Base-by-base conservation (phyloP, 1,140 invertebrate species). In the Hesperophylax magnus region DNA sequence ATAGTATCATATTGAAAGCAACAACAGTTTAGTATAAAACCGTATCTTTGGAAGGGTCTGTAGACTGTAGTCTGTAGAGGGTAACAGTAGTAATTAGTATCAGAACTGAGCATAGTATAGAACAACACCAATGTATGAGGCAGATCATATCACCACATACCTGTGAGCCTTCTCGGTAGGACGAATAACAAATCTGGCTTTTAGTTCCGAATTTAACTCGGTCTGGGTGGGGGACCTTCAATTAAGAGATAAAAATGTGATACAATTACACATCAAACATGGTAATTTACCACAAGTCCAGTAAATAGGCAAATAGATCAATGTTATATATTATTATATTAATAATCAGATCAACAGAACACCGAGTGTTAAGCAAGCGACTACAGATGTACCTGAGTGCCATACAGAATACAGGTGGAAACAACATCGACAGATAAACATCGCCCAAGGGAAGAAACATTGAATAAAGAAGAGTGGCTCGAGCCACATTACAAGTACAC, bases 191-290 rank as follows among this genome's bases (percentile, higher is more conserved):
- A 85, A 90, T 89, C 88, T 89, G 89, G 82, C 80, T 81, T 84
- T 81, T 84, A 77, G 76, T 84, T 86, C 89, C 88, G 86, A 89
- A 90, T 89, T 90, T 90, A 90, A 90, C 87, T 88, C 89, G 88
- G 89, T 90, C 89, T 86, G 89, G 89, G 86, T 90, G 89, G 86
- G 88, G 88, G 85, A 90, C 89, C 89, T 90, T 90, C 87, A 90
- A 90, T 89, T 88, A 88, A 90, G 86, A 90, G 87, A 90, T 86
- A 89, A 86, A 88, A 86, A 88, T 84, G 86, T 84, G 86, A 71
- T 81, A 71, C 81, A 77, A 81, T 83, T 80, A 83, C 81, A 82
- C 71, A 82, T 72, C 27, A 82, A 39, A 27, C 34, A 61, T 77
- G 60, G 60, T 60, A 77, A 69, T 53, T 65, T n/a, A 69, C 58